Conservation (phyloP, 2,888 invertebrate species). For the Aplocera efformata region DNA sequence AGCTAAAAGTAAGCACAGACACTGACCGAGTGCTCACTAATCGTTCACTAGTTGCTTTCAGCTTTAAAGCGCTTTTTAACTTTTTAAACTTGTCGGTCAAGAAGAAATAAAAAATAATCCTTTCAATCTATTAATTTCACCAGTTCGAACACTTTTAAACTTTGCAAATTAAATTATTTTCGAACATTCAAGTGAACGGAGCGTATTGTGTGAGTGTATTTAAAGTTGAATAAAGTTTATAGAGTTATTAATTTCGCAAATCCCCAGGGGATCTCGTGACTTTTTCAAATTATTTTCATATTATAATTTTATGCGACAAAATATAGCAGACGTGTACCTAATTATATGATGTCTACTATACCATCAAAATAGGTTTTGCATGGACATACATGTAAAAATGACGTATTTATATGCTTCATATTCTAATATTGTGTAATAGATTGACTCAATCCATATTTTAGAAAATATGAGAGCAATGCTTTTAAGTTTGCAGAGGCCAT, state of each 20-base stretch:
- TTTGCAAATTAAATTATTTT: constrained; percentile 31
- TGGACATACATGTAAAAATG: no score
- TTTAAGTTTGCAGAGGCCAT: constrained; percentile 21
- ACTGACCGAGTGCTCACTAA: constrained; percentile 39
- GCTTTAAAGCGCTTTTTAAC: constrained; percentile 40
- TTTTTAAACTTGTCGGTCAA: constrained; percentile 43
- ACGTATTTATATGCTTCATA: no score
- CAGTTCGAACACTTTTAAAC: constrained; percentile 27
- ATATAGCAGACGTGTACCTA: no score
- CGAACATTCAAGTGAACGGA: constrained; percentile 16
- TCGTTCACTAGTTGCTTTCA: constrained; percentile 41
- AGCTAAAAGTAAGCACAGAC: constrained; percentile 21
- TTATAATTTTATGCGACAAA: no score
- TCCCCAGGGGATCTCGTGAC: no score
- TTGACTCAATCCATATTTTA: no score
- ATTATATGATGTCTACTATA: neutral
- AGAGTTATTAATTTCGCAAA: no score
- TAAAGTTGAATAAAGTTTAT: neutral
- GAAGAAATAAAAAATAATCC: constrained; percentile 33
- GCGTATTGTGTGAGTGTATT: constrained; percentile 6
- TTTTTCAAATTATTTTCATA: no score
- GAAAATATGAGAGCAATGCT: constrained; percentile 30
- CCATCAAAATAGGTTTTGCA: no score
- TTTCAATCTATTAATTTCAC: constrained; percentile 33
- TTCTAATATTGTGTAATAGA: no score